Conservation (phyloP, 2,797 vertebrate genomes). For the Macropodus opercularis region DNA sequence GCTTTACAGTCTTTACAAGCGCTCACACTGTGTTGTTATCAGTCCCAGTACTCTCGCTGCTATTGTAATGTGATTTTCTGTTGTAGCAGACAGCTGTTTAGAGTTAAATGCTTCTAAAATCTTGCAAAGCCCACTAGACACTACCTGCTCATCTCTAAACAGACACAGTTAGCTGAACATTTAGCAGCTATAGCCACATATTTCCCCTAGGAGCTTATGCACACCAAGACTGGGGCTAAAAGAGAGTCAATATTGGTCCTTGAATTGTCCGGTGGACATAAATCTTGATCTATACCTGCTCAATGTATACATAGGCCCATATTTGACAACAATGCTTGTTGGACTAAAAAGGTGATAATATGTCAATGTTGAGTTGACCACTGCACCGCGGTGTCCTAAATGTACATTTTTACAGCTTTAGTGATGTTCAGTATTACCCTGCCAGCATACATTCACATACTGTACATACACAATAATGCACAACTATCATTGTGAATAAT, state of each 20-base stretch:
- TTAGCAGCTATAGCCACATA: conserved; percentile 1
- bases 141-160: neutral
- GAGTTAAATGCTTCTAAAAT: neutral
- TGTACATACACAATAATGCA: too few relatives aligned
- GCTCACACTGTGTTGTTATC: neutral
- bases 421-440: too few relatives aligned
- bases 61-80: neutral
- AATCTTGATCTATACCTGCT: neutral
- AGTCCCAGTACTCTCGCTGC: neutral
- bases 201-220: neutral
- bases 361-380: neutral
- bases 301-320: neutral
- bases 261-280: neutral
- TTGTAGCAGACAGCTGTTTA: neutral
- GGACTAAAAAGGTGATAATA: neutral
- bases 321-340: neutral
- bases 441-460: too few relatives aligned
- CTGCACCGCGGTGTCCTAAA: neutral
- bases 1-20: neutral
- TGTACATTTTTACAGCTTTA: neutral
- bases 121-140: neutral
- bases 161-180: neutral
- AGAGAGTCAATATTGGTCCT: neutral
- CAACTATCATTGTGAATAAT: too few relatives aligned
- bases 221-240: neutral